Percentiles rank a stretch among this genome's conserved stretches.
Evolutionary conservation across 2,888 invertebrate species (phyloP).

Genomic region (Folsomia manolachei): DNA sequence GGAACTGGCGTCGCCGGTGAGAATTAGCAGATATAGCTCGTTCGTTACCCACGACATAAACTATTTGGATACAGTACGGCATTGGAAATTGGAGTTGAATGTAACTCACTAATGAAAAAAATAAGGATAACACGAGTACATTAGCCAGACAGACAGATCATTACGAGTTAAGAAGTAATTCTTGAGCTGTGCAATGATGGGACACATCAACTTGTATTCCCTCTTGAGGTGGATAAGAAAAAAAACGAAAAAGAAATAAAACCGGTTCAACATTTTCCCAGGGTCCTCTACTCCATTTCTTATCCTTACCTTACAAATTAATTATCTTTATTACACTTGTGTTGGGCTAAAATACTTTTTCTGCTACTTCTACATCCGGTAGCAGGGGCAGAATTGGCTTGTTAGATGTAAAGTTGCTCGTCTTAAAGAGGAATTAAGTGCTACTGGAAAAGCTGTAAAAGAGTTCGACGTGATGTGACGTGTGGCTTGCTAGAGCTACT

Average conservation of each 20-base stretch:
- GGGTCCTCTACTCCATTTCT: slow-evolving; percentile 4
- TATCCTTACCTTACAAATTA: slow-evolving; percentile 12
- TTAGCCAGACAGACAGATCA: background rate
- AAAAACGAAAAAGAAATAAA: background rate
- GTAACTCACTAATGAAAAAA: background rate
- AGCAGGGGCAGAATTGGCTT: too few species aligned
- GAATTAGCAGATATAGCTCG: too few species aligned
- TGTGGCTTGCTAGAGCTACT: too few species aligned
- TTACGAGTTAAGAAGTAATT: background rate
- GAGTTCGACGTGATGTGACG: too few species aligned
- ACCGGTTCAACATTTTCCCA: slow-evolving; percentile 6
- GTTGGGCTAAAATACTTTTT: background rate
- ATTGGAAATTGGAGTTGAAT: background rate
- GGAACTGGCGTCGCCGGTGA: too few species aligned
- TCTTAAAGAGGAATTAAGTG: too few species aligned
- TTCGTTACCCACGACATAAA: too few species aligned
- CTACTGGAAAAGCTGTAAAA: too few species aligned
- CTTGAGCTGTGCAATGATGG: background rate
- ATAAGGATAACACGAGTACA: background rate
- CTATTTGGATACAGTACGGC: too few species aligned
- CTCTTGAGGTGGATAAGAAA: background rate
- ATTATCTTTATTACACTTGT: slow-evolving; percentile 18
- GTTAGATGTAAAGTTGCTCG: too few species aligned
- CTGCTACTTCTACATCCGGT: background rate
- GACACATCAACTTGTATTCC: background rate